Conservation (phyloP, 2,888 invertebrate genomes). For the Drosophila kuntzei region DNA sequence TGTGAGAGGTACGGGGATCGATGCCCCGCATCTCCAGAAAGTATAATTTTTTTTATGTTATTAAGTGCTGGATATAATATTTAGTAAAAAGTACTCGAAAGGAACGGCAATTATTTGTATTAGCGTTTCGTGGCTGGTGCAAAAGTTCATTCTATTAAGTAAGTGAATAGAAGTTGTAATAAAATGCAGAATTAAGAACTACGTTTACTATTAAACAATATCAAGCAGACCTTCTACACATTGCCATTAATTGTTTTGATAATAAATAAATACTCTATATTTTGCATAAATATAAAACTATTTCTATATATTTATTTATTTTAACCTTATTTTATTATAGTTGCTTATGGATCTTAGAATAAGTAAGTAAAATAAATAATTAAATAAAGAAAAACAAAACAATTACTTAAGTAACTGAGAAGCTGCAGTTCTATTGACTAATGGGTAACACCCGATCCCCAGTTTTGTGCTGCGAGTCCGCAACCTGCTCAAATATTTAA, state of each 20-base stretch:
- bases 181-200: no score
- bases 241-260: background rate
- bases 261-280: no score
- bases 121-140: slow-evolving; percentile 42
- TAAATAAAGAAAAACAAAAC: background rate
- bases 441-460: slow-evolving; percentile 33
- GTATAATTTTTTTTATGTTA: slow-evolving; percentile 28
- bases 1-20: slow-evolving; percentile 86
- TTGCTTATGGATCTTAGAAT: no score
- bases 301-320: no score
- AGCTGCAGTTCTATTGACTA: slow-evolving; percentile 13
- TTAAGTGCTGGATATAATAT: slow-evolving; percentile 53
- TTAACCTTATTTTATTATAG: no score
- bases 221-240: background rate
- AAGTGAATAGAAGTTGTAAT: no score
- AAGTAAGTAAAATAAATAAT: no score
- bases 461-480: slow-evolving; percentile 26
- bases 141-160: no score
- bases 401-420: background rate
- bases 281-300: no score
- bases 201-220: no score
- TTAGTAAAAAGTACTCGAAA: slow-evolving; percentile 50
- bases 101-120: slow-evolving; percentile 70
- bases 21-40: slow-evolving; percentile 85
- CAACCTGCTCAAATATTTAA: slow-evolving; percentile 84